phyloP scores from a whole-genome alignment of 2,113 vertebrate genomes.

The Microcebus ravelobensis region DNA sequence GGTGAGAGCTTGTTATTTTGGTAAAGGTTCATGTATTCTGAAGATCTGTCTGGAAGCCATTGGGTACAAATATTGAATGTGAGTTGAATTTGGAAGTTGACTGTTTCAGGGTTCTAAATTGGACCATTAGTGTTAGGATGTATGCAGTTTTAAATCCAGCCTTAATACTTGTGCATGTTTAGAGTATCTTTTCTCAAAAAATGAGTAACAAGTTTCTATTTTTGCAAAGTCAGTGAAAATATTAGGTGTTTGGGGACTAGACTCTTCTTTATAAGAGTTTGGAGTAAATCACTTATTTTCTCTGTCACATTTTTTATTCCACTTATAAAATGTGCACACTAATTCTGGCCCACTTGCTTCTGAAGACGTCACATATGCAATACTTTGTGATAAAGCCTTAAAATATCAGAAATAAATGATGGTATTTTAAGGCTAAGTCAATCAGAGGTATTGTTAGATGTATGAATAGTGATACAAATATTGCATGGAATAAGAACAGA shows the following conservation, averaged over 20 bases:
- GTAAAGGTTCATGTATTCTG: not conserved
- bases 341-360: not conserved
- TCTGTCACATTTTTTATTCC: not conserved
- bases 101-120: not conserved
- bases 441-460: not conserved
- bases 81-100: slow-evolving; percentile 26
- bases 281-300: slow-evolving; percentile 1
- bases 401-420: slow-evolving; percentile 14
- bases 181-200: slow-evolving; percentile 45
- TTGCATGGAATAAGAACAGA: not conserved
- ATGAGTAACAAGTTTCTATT: not conserved
- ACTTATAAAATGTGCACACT: not conserved
- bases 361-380: not conserved
- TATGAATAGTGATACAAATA: not conserved
- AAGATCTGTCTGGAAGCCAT: not conserved
- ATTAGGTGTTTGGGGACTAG: not conserved
- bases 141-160: slow-evolving; percentile 15
- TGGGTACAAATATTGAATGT: not conserved
- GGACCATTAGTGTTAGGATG: not conserved
- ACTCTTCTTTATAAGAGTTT: slow-evolving; percentile 14
- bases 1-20: not conserved
- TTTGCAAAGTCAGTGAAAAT: not conserved
- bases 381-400: not conserved
- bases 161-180: not conserved
- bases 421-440: slow-evolving; percentile 28